Percentiles rank a stretch among this genome's conserved stretches.
Evolutionary conservation across 2,113 vertebrate genomes (phyloP).

Genomic region (Pogona vitticeps): DNA sequence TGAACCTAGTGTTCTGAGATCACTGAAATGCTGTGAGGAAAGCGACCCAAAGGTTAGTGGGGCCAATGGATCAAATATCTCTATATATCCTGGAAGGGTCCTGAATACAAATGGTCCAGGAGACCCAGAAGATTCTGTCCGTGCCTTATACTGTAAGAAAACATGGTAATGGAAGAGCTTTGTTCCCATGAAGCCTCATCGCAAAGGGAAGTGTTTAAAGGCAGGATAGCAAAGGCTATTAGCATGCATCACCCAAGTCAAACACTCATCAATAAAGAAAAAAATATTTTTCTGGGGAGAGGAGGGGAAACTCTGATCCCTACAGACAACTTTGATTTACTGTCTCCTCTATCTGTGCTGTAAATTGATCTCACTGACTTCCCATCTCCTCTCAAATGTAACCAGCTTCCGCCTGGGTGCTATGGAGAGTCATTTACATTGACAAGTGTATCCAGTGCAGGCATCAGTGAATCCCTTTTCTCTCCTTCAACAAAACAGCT

Average conservation of each 20-base stretch:
- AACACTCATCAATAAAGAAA: constrained; percentile 42
- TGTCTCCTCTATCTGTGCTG: accelerated
- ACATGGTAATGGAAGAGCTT: constrained; percentile 15
- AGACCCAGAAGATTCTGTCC: constrained; percentile 10
- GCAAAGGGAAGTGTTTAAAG: constrained; percentile 14
- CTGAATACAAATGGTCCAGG: neutral
- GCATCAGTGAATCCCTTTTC: constrained; percentile 22
- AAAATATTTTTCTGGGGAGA: constrained; percentile 2
- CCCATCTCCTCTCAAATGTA: neutral
- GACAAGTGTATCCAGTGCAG: constrained; percentile 17
- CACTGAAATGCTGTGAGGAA: neutral
- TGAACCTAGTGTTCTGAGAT: neutral
- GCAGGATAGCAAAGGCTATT: neutral
- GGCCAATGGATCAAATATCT: neutral
- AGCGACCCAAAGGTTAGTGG: neutral
- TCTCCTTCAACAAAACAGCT: neutral
- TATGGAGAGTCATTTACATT: neutral
- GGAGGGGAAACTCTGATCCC: constrained; percentile 1
- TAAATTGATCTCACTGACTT: constrained; percentile 5
- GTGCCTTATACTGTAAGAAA: constrained; percentile 1
- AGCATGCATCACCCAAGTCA: constrained; percentile 1
- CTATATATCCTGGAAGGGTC: neutral
- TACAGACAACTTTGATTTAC: neutral
- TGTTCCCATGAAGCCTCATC: constrained; percentile 22
- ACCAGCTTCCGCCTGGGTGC: constrained; percentile 18